A percentile compares a stretch with the other conserved stretches of the same genome.
These are phyloP conservation scores for Thecocarcelia acutangulata DNA, from an alignment of 2,888 invertebrate species.

Conservation along the genomic window DNA sequence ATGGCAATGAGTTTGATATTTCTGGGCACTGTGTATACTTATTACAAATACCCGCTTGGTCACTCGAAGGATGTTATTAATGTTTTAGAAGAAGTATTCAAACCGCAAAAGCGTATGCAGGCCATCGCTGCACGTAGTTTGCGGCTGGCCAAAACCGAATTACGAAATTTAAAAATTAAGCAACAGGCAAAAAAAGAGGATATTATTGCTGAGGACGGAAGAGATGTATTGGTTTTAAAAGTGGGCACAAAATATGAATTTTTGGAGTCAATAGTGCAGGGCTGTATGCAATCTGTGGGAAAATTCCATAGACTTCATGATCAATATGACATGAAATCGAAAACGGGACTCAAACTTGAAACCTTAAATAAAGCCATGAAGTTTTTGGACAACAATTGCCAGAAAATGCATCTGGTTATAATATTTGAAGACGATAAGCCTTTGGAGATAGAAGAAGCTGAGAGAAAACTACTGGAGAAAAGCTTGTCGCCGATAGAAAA, in stretches of 20 bases:
- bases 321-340: constrained; percentile 38
- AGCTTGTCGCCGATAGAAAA: constrained; percentile 11
- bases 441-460: constrained; percentile 10
- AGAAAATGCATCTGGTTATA: constrained; percentile 65
- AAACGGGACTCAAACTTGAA: constrained; percentile 64
- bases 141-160: constrained; percentile 63
- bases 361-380: constrained; percentile 64
- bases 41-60: constrained; percentile 52
- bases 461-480: neutral
- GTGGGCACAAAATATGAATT: constrained; percentile 62
- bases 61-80: constrained; percentile 23
- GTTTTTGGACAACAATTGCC: constrained; percentile 62
- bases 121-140: constrained; percentile 64
- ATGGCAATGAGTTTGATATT: constrained; percentile 57
- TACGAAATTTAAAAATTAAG: constrained; percentile 55
- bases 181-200: constrained; percentile 65
- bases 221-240: constrained; percentile 58
- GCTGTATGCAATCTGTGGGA: constrained; percentile 36
- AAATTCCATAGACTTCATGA: constrained; percentile 64
- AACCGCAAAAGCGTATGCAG: constrained; percentile 56
- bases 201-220: constrained; percentile 58
- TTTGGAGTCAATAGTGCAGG: constrained; percentile 44
- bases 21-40: constrained; percentile 48
- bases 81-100: constrained; percentile 24
- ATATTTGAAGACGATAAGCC: constrained; percentile 66